Evolutionary conservation across 2,888 invertebrate genomes (phyloP), one percentile per base, ranked within the genome.

Genomic region (Prionchulus punctatus): DNA sequence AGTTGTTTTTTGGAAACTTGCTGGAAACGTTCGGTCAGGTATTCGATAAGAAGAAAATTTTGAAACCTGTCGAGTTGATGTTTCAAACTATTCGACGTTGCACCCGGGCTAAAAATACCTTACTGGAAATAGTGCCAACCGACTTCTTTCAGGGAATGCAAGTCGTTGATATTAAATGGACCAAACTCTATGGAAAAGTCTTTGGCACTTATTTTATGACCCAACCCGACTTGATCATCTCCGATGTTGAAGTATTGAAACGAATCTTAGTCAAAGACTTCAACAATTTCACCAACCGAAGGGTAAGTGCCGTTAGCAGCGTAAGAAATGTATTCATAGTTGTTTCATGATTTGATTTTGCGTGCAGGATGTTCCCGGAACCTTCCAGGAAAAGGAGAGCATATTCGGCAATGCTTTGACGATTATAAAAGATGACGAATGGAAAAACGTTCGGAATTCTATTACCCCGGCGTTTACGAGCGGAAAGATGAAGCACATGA

Each of bases 391-490:
- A 7, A 36, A 36, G 18, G 18, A 36, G 18, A 12, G 12, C 12
- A 7, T 53, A 21, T 45, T 53, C 23, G 36, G 21, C n/a, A 3
- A 21, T 3, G 42, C 26, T 36, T 4, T 53, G 7, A 42, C 21
- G 3, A 26, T 43, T 12, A 30, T 53, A 7, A 62, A 69, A 1
- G 73, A 71, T 26, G 66, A 72, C 43, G 63, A 72, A 21, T 77
- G 77, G 77, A 73, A 75, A 61, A 65, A 73, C 18, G 69, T 75
- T 18, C 63, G 77, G 21, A 65, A 68, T 12, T 65, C 72, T 4
- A 66, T 75, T 21, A 72, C 73, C 31, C 76, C 76, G 1, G 72
- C 73, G 1, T 76, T 77, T 61, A 73, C 73, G 30, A 64, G 70
- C 18, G 59, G 68, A 26, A 76, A 75, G 64, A 70, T 77, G 64